Evolutionary conservation across 2,888 invertebrate species (phyloP), one percentile per base, ranked within the genome.

Genomic region (Macrophya annulata): DNA sequence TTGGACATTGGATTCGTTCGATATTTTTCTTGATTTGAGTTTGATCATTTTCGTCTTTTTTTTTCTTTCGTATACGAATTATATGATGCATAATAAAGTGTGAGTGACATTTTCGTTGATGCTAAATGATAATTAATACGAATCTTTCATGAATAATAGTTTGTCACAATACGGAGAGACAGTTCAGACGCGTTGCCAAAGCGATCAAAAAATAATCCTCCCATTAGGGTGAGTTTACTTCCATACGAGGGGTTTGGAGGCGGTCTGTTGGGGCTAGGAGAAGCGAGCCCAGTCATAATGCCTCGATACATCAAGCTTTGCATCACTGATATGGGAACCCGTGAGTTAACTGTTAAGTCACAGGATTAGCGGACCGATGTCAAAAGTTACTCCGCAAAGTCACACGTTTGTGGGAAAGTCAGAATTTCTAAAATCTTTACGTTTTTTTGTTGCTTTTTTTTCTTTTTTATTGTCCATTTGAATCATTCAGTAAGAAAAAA

Each of bases 281-380:
- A 71, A 45, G 83, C 83, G 48, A 84, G 87, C 87, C 87, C 88
- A 88, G 90, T 92, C 92, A 92, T 91, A 91, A 91, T 91, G 90
- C 92, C 90, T 93, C 93, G 92, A 93, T 93, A 92, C 93, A 93
- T 93, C 93, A 93, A 90, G 93, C 93, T 93, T 93, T 93, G 93
- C 93, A 93, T 93, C 89, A 89, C 87, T 93, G 93, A 93, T 93
- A 93, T 93, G 93, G 93, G 93, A 93, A 93, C 91, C 84, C 88
- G 88, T 87, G 87, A 84, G 86, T 86, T 86, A 81, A 83, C 87
- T 87, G 87, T 88, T 89, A 88, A 90, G 89, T 90, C 88, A 87
- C 86, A 86, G 89, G 90, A 89, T 91, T 91, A 89, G 87, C 65
- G 17, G 48, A 3, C 45, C 45, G 83, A 48, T 62, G 62, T 83